These are phyloP conservation scores for Sebastes oblongus DNA, from an alignment of 2,797 vertebrate species.

Conservation along the genomic window DNA sequence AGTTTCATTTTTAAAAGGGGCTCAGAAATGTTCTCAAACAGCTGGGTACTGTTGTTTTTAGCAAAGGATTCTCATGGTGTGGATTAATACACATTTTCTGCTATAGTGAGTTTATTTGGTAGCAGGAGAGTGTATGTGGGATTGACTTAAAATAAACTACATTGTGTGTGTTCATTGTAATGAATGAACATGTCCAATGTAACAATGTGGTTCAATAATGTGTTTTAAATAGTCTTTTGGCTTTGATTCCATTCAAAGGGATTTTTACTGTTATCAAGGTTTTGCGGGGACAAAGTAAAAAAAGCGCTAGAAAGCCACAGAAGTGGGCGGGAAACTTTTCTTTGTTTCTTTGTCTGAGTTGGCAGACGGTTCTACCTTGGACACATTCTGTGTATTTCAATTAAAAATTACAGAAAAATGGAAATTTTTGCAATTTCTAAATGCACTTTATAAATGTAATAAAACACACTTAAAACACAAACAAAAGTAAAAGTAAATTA, in stretches of 20 bases:
- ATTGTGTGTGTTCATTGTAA: background rate
- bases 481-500: background rate
- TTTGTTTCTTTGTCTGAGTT: background rate
- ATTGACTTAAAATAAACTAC: background rate
- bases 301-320: background rate
- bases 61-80: too few relatives aligned
- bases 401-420: background rate
- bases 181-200: background rate
- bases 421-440: background rate
- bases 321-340: background rate
- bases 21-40: too few relatives aligned
- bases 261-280: background rate
- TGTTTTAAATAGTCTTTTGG: background rate
- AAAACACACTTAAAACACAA: background rate
- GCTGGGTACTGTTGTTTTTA: too few relatives aligned
- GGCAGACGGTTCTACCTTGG: background rate
- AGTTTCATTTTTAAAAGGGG: too few relatives aligned
- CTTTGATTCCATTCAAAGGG: background rate
- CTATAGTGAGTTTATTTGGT: too few relatives aligned
- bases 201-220: background rate
- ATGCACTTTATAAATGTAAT: background rate
- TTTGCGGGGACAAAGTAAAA: background rate
- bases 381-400: background rate
- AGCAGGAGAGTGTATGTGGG: background rate
- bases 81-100: background rate